Evolutionary conservation across 2,888 invertebrate genomes (phyloP), one percentile per base, ranked within the genome.

Genomic region (Fragum fragum): DNA sequence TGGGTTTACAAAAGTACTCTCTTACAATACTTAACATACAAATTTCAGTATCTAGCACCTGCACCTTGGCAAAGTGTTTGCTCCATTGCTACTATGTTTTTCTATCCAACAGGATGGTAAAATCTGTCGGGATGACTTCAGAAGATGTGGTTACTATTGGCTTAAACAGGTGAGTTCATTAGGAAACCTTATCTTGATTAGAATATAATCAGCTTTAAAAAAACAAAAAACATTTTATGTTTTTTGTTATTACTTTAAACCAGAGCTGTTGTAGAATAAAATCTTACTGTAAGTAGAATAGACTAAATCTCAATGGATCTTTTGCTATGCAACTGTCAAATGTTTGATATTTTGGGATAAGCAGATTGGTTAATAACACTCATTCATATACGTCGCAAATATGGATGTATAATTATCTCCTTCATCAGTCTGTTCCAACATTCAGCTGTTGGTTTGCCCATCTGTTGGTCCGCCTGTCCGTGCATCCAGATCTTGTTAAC

Each of bases 121-220:
- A 69, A 83, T 93, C 21, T 88, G 86, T 71, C 80, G 81, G 36
- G 81, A 87, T 73, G 92, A 92, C 73, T 93, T 92, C 73, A 57
- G 85, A 32, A 85, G 88, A 71, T 86, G 89, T 59, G 91, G 91
- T 78, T 85, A 78, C 36, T 90, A 91, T 73, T 92, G 92, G 89
- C 75, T 93, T 14, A 91, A 89, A 83, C 91, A 91, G 87, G 93
- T 92, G 86, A 73, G n/a, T 71, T 7, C 39, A 9, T 6, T 39
- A 39, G n/a, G n/a, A n/a, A n/a, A n/a, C n/a, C n/a, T n/a, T n/a
- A n/a, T n/a, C n/a, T n/a, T n/a, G n/a, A n/a, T n/a, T n/a, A n/a
- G n/a, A n/a, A n/a, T n/a, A n/a, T n/a, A n/a, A n/a, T n/a, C n/a
- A n/a, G n/a, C n/a, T 39, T 39, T 39, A 39, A 9, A 39, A 6